Evolutionary conservation across 2,797 vertebrate species (phyloP).

Genomic region (Astyanax mexicanus): DNA sequence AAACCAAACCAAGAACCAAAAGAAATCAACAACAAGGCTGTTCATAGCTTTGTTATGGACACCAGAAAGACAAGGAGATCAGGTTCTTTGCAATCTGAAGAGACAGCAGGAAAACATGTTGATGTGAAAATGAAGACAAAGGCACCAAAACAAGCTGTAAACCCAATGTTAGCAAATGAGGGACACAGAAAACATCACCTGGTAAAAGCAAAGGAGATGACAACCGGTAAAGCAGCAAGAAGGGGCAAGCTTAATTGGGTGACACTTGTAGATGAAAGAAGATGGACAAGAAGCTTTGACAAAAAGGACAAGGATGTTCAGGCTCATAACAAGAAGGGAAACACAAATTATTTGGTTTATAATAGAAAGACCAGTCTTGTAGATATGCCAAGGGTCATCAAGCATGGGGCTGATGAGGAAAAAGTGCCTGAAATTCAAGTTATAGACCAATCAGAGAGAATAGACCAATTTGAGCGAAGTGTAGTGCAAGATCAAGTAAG

Average conservation of each 20-base stretch:
- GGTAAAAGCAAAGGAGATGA: neutral
- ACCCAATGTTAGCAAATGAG: neutral
- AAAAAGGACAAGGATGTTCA: too few relatives aligned
- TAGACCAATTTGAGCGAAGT: too few relatives aligned
- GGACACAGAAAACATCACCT: too few relatives aligned
- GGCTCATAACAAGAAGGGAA: too few relatives aligned
- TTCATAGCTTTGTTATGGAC: neutral
- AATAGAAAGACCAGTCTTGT: neutral
- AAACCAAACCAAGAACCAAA: neutral
- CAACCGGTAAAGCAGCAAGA: neutral
- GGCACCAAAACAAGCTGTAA: neutral
- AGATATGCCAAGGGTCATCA: neutral
- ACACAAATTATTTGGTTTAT: neutral
- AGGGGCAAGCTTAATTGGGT: neutral
- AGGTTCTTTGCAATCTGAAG: neutral
- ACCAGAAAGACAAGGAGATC: neutral
- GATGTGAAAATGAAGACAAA: neutral
- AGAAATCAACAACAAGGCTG: neutral
- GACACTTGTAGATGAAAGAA: neutral
- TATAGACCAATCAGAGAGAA: too few relatives aligned
- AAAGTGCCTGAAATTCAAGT: neutral
- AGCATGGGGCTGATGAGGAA: neutral
- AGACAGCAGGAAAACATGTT: neutral
- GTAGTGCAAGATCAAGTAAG: neutral
- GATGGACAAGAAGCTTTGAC: neutral